Evolutionary conservation across 2,888 invertebrate genomes (phyloP), one percentile per base, ranked within the genome.

Genomic region (Agriotes lineatus): DNA sequence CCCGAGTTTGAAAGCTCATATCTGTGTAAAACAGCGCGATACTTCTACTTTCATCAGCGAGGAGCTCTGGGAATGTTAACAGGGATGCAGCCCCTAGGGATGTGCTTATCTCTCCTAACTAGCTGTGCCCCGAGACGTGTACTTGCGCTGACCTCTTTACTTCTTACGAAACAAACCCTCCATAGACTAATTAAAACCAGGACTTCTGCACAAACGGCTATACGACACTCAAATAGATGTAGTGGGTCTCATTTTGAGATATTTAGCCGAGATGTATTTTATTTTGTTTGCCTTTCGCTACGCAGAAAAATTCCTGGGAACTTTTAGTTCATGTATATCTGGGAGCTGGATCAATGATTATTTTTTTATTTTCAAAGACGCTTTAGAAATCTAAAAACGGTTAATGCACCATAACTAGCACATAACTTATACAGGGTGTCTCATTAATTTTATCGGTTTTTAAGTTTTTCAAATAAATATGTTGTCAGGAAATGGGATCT

Each of bases 11-110:
- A 33, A 25, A 22, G n/a, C 33, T 12, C 52, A 18, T 33, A 59
- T 59, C 59, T 18, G 45, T 45, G 61, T 39, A 52, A 19, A 60
- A 45, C 59, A 61, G 50, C 35, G 50, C 30, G 52, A 39, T 61
- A 16, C 52, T 52, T n/a, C 52, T 52, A 33, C 63, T 63, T 63
- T 52, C 52, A 67, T 67, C 56, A 58, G 57, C 19, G 45, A 62
- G 56, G 58, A 64, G 67, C 69, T 70, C 57, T 18, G 64, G 67
- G 61, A 72, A 67, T 61, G 67, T 68, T 72, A 70, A 72, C 70
- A 71, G 68, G 68, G 66, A 64, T 64, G 59, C 56, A 52, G 65
- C 35, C 72, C 72, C 72, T 20, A 25, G 70, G 70, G 69, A 72
- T 62, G 62, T 69, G 59, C 69, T 69, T 69, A 69, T 60, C 65